Base-by-base conservation (phyloP, 2,797 vertebrate genomes). In the Phalanger gymnotis region DNA sequence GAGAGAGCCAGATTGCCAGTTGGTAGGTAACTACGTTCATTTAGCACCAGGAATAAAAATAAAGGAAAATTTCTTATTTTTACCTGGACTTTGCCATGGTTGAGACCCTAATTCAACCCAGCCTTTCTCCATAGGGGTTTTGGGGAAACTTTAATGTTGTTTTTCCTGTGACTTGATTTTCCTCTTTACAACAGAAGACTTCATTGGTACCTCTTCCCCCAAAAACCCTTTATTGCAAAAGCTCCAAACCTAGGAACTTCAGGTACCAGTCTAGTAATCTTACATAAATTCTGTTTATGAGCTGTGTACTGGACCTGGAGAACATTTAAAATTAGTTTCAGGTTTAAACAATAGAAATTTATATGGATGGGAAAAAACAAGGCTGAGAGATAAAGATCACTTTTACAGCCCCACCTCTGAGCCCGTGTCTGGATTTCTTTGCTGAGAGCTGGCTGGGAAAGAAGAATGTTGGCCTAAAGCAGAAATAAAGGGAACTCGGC, bases 1-100 rank as follows among this genome's bases (percentile, higher is more conserved):
- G 13, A 92, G 94, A 81, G 47, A 87, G 47, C 92, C 97, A 92
- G 25, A 56, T 94, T 97, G 92, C 90, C 6, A 27, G 90, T 52
- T 91, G 61, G 94, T 94, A 51, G 81, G 95, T 94, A 51, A 93
- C 95, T n/a, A 95, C 94, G 92, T 95, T 96, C 54, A 0, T 27
- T n/a, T 73, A 61, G 95, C 95, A 94, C 96, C 95, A 94, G 97
- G 93, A 57, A 90, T 40, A 0, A 52, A 40, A 95, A 81, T 95
- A 66, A 95, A 4, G 34, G 58, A 87, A 47, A 87, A 27, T 87
- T 3, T 47, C 3, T 87, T 47, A 47, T 10, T 92, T 94, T 97
- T 96, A 93, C 96, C 94, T 10, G 92, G 91, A 91, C 93, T 93
- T 73, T 95, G 95, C 94, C 94, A 66, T 30, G 34, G 58, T 94